These are phyloP conservation scores for Trochalopteron elliotii DNA, from an alignment of 2,113 vertebrate species.

Conservation along the genomic window DNA sequence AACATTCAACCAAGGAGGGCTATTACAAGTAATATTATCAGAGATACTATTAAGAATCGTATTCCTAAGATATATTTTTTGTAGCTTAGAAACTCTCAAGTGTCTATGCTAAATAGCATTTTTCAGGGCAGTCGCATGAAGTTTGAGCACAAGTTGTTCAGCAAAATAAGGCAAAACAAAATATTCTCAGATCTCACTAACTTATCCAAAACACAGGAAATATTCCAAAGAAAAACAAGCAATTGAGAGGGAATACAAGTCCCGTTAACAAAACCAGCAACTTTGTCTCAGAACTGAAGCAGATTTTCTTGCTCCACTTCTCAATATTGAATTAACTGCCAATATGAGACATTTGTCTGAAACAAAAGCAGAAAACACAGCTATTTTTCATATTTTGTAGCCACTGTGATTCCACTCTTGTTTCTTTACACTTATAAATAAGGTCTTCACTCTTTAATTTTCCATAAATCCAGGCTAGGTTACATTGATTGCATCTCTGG, in stretches of 20 bases:
- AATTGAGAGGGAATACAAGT: neutral
- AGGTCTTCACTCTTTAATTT: neutral
- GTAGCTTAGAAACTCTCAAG: neutral
- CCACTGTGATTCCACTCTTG: neutral
- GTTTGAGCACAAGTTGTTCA: neutral
- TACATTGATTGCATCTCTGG: neutral
- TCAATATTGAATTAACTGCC: neutral
- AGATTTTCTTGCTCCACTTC: neutral
- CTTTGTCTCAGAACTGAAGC: neutral
- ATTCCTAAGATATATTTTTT: neutral
- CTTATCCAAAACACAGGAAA: conserved; percentile 32
- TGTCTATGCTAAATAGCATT: neutral
- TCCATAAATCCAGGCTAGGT: neutral
- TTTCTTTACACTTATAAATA: neutral
- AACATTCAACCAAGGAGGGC: neutral
- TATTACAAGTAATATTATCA: neutral
- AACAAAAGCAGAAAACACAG: neutral
- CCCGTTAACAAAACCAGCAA: neutral
- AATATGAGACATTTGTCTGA: neutral
- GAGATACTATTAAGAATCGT: neutral
- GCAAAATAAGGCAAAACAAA: neutral
- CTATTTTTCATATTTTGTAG: neutral
- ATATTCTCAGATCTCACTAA: conserved; percentile 1
- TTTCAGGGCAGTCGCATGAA: neutral
- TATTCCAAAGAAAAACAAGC: conserved; percentile 34